Percentiles rank a stretch among this genome's conserved stretches.
Conservation (phyloP, 2,888 invertebrate species). For the Tinea pellionella region DNA sequence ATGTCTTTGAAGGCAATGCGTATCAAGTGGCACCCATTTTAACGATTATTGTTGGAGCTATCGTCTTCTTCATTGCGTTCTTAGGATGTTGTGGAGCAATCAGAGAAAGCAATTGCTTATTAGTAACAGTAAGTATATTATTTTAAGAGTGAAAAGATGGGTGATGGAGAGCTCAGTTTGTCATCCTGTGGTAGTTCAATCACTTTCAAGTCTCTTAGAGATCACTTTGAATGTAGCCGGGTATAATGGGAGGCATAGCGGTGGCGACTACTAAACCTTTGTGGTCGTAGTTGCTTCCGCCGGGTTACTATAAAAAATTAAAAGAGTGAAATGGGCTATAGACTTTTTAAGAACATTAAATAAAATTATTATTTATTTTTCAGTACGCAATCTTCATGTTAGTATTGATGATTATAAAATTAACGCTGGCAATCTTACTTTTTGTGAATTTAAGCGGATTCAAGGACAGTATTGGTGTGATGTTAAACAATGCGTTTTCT, state of each 20-base stretch:
- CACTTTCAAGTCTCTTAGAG: too few relatives aligned
- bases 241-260: too few relatives aligned
- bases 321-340: neutral
- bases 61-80: conserved; percentile 84
- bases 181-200: too few relatives aligned
- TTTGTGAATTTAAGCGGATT: conserved; percentile 72
- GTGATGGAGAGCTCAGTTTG: too few relatives aligned
- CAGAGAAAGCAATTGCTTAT: conserved; percentile 84
- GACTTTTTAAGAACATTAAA: conserved; percentile 16
- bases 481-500: conserved; percentile 56
- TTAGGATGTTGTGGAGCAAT: conserved; percentile 92
- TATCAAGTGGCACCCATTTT: conserved; percentile 68
- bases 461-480: conserved; percentile 50
- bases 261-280: too few relatives aligned
- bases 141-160: too few relatives aligned
- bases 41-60: conserved; percentile 74
- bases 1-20: conserved; percentile 38
- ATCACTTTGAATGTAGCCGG: too few relatives aligned
- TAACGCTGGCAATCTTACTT: conserved; percentile 73
- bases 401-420: conserved; percentile 75
- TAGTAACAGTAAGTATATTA: conserved; percentile 73
- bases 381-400: conserved; percentile 79
- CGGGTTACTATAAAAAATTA: too few relatives aligned
- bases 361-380: neutral
- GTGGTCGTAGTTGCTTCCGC: too few relatives aligned